These are phyloP conservation scores for Shargacucullia verbasci DNA, from an alignment of 2,888 invertebrate genomes.

Conservation along the genomic window DNA sequence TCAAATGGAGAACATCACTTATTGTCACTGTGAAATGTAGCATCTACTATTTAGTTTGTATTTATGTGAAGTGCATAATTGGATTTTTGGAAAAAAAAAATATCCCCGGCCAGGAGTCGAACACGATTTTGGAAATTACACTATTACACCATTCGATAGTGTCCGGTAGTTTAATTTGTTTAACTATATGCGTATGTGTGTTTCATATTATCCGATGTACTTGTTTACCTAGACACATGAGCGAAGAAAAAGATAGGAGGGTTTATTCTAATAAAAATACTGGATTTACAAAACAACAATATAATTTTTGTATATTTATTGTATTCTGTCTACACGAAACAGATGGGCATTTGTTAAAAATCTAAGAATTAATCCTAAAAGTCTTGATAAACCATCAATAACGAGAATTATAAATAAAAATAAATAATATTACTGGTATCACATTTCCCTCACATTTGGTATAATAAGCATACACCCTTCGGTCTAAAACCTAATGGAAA, in stretches of 20 bases:
- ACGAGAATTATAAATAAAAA: constrained; percentile 44
- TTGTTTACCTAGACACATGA: too few species aligned
- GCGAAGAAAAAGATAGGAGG: too few species aligned
- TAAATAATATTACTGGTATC: constrained; percentile 52
- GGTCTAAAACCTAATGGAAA: constrained; percentile 34
- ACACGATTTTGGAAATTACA: too few species aligned
- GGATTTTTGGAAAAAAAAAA: too few species aligned
- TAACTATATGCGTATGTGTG: too few species aligned
- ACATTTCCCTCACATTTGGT: constrained; percentile 44
- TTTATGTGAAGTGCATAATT: too few species aligned
- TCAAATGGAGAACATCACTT: neutral
- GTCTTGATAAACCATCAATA: constrained; percentile 41
- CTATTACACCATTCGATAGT: too few species aligned
- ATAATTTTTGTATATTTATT: constrained; percentile 34
- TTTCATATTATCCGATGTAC: too few species aligned
- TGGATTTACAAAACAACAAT: constrained; percentile 9
- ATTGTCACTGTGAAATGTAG: neutral
- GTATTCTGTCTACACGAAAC: constrained; percentile 39
- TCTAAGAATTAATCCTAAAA: constrained; percentile 46
- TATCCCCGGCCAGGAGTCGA: too few species aligned
- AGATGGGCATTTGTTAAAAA: constrained; percentile 38
- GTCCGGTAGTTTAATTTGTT: too few species aligned
- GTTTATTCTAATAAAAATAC: neutral
- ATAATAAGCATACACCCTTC: constrained; percentile 40
- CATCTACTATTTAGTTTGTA: too few species aligned